These are phyloP conservation scores for Salvelinus sp. DNA, from an alignment of 2,113 vertebrate genomes.

Conservation along the genomic window DNA sequence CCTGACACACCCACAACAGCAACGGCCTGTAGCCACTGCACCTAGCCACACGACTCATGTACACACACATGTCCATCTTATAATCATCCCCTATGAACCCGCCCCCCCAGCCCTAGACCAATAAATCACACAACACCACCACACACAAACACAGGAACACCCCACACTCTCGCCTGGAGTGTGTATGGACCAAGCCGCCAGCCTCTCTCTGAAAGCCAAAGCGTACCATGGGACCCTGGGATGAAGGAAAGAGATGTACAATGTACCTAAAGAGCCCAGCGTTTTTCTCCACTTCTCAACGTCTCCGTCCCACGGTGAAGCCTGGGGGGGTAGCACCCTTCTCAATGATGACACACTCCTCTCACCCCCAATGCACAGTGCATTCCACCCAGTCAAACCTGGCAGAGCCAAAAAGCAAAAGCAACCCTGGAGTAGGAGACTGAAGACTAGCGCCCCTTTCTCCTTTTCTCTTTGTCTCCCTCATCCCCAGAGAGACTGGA, in stretches of 20 bases:
- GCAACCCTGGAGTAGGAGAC: not conserved
- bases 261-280: not conserved
- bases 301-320: too few relatives aligned
- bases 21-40: constrained; percentile 82
- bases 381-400: not conserved
- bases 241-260: not conserved
- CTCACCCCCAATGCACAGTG: not conserved
- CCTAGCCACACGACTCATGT: too few relatives aligned
- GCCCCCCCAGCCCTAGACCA: constrained; percentile 16
- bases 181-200: constrained; percentile 17
- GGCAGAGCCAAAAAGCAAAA: constrained; percentile 1
- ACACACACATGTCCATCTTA: constrained; percentile 21
- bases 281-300: too few relatives aligned
- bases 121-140: not conserved
- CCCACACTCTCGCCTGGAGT: not conserved
- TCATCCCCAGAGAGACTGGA: not conserved
- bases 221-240: not conserved
- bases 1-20: constrained; percentile 92
- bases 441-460: not conserved
- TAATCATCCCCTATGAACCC: not conserved
- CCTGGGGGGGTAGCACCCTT: not conserved
- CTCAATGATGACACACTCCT: not conserved
- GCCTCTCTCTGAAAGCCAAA: constrained; percentile 12
- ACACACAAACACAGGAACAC: constrained; percentile 5
- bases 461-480: too few relatives aligned